Conservation (phyloP, 1,140 invertebrate genomes). For the Nylanderia fulva region DNA sequence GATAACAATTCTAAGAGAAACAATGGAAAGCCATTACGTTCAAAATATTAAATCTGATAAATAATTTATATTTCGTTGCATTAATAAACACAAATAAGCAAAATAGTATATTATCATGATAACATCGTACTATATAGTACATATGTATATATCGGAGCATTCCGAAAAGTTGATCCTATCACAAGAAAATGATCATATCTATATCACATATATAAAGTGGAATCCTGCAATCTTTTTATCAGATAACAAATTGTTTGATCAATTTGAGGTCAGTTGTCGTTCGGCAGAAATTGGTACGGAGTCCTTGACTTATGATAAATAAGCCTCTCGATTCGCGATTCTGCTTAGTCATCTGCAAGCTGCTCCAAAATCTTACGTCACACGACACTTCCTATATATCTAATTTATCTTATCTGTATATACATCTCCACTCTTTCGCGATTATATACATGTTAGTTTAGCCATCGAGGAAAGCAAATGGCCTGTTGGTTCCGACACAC, state of each 20-base stretch:
- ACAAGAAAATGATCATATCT: not conserved
- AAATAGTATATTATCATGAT: conserved; percentile 63
- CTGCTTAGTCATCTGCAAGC: conserved; percentile 38
- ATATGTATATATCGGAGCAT: too few relatives aligned
- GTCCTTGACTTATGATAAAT: not conserved
- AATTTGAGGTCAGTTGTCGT: not conserved
- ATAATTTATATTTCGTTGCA: not conserved
- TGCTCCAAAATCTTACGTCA: conserved; percentile 40
- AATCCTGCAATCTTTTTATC: not conserved
- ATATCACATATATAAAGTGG: not conserved
- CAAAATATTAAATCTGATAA: conserved; percentile 33
- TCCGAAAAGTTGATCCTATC: not conserved
- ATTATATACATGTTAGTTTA: conserved; percentile 10
- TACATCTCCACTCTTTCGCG: not conserved
- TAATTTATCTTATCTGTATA: conserved; percentile 40
- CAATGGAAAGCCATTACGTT: not conserved
- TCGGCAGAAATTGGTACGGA: not conserved
- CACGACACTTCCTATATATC: conserved; percentile 13
- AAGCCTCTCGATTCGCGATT: not conserved
- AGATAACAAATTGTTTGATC: not conserved
- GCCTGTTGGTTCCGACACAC: conserved; percentile 20
- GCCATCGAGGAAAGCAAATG: not conserved
- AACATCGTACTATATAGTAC: conserved; percentile 1
- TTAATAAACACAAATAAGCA: conserved; percentile 2
- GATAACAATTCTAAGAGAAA: conserved; percentile 21